These are phyloP conservation scores for Odontothrips loti DNA, from an alignment of 2,888 invertebrate genomes.

Conservation along the genomic window DNA sequence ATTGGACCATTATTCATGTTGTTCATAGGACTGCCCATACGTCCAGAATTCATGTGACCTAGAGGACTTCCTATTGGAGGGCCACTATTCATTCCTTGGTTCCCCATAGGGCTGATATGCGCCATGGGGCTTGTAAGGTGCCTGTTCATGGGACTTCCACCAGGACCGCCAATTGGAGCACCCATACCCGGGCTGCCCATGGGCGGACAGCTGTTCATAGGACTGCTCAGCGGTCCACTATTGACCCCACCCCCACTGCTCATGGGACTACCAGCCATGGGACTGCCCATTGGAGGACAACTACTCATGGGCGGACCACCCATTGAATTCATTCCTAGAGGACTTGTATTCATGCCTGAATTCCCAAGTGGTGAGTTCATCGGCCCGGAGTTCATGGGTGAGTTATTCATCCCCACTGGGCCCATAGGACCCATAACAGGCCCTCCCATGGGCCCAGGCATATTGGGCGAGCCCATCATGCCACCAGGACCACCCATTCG, in stretches of 20 bases:
- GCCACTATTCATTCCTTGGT: slow-evolving; percentile 43
- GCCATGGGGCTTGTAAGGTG: slow-evolving; percentile 46
- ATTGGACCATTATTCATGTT: slow-evolving; percentile 51
- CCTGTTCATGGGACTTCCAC: slow-evolving; percentile 51
- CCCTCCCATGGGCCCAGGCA: slow-evolving; percentile 46
- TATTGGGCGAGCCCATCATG: slow-evolving; percentile 30
- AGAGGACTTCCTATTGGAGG: slow-evolving; percentile 71
- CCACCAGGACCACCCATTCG: slow-evolving; percentile 48
- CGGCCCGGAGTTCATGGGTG: slow-evolving; percentile 21
- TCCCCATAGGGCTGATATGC: slow-evolving; percentile 65
- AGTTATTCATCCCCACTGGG: slow-evolving; percentile 32
- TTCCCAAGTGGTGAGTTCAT: slow-evolving; percentile 47
- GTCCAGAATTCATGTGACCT: slow-evolving; percentile 58
- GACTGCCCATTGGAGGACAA: slow-evolving; percentile 64
- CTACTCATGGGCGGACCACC: slow-evolving; percentile 41
- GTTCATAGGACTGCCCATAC: slow-evolving; percentile 46
- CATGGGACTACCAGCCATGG: slow-evolving; percentile 62
- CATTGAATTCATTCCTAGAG: slow-evolving; percentile 36
- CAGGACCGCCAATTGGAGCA: slow-evolving; percentile 44
- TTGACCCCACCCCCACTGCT: slow-evolving; percentile 46
- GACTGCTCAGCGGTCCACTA: slow-evolving; percentile 52
- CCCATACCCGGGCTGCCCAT: slow-evolving; percentile 39
- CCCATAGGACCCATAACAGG: slow-evolving; percentile 49
- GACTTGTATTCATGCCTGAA: slow-evolving; percentile 32
- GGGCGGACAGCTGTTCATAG: slow-evolving; percentile 44